A percentile compares a stretch with the other conserved stretches of the same genome.
These are phyloP conservation scores for Rapana venosa DNA, from an alignment of 2,888 invertebrate genomes.

Conservation along the genomic window DNA sequence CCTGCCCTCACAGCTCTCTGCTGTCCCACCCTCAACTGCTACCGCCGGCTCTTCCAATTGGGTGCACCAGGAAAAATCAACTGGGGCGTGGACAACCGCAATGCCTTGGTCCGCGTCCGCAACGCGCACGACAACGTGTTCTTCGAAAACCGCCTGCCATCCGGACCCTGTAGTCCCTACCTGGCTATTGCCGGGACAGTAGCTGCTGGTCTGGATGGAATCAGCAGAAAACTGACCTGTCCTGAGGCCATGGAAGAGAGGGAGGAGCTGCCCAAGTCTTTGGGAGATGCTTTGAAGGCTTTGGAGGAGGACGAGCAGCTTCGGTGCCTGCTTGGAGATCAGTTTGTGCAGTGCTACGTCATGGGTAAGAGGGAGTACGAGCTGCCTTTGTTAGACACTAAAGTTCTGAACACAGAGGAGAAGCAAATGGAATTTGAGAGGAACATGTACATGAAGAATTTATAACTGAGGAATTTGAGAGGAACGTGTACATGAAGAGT, in stretches of 20 bases:
- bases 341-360: conserved; percentile 39
- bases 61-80: conserved; percentile 43
- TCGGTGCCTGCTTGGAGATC: conserved; percentile 24
- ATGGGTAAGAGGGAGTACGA: conserved; percentile 32
- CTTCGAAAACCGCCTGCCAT: conserved; percentile 51
- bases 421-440: conserved; percentile 26
- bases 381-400: background rate
- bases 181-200: conserved; percentile 50
- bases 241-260: conserved; percentile 27
- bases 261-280: conserved; percentile 6
- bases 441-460: conserved; percentile 17
- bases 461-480: background rate
- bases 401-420: background rate
- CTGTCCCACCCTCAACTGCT: conserved; percentile 53
- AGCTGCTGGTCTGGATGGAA: conserved; percentile 54
- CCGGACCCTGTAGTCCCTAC: conserved; percentile 51
- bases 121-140: conserved; percentile 47
- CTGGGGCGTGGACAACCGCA: conserved; percentile 51
- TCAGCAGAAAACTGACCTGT: conserved; percentile 46
- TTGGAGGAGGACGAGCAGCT: conserved; percentile 40
- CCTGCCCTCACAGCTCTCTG: conserved; percentile 48
- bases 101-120: conserved; percentile 39
- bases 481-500: too few relatives aligned
- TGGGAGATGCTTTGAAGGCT: conserved; percentile 38
- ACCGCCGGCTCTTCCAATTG: conserved; percentile 40